These are phyloP conservation scores for Ctena decussata DNA, from an alignment of 2,888 invertebrate species.

Conservation along the genomic window DNA sequence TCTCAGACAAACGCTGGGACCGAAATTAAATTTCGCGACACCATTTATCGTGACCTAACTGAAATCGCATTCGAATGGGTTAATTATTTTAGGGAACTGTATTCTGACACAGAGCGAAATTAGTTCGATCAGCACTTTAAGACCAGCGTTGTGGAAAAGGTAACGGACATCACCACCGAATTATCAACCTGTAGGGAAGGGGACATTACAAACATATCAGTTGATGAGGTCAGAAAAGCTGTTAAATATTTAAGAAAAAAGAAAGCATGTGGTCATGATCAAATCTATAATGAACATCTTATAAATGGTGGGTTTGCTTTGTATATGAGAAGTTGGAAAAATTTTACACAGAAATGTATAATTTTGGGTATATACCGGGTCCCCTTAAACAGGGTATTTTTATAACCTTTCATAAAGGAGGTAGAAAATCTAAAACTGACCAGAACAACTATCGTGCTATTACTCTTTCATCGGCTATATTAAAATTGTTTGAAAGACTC, in stretches of 20 bases:
- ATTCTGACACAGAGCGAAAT: neutral
- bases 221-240: neutral
- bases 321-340: neutral
- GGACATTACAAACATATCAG: neutral
- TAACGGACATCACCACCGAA: neutral
- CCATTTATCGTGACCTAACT: neutral
- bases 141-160: neutral
- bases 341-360: neutral
- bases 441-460: slow-evolving; percentile 9
- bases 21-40: slow-evolving; percentile 5
- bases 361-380: neutral
- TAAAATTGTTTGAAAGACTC: slow-evolving; percentile 14
- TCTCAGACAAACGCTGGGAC: neutral
- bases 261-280: slow-evolving; percentile 2
- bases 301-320: neutral
- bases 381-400: slow-evolving; percentile 1
- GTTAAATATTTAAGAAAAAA: neutral
- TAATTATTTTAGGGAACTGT: slow-evolving; percentile 9
- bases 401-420: slow-evolving; percentile 19
- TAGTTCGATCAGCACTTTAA: neutral
- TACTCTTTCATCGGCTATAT: neutral
- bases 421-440: neutral
- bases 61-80: neutral
- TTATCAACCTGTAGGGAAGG: neutral
- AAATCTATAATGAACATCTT: neutral